Evolutionary conservation across 2,797 vertebrate genomes (phyloP), one percentile per base, ranked within the genome.

Genomic region (Heteromormyrus szaboi): DNA sequence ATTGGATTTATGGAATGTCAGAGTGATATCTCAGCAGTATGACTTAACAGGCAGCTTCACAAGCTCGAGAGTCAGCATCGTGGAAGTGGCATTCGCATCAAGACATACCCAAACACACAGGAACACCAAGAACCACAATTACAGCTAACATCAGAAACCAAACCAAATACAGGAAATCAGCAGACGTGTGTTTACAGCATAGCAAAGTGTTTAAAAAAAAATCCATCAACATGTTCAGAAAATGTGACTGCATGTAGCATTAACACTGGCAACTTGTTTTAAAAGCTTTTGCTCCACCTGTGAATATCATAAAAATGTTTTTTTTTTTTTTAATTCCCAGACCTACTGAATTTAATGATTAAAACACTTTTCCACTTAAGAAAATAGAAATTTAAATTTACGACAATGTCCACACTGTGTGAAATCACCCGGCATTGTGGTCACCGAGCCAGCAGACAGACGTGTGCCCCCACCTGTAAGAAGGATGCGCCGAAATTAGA

Each of bases 201-300:
- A 76, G 68, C 41, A n/a, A 79, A 44, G 72, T 8, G 17, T 37
- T 68, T 22, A 33, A 76, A 76, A 79, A 19, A 79, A 68, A 29
- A 68, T 68, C 62, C 29, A 68, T 2, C 29, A 37, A 37, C 29
- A 68, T 68, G 11, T 72, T 29, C 29, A 72, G 65, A 72, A 72
- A 72, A 37, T 14, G 11, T 17, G 65, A 72, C 29, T 0, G 2
- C 72, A 79, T 9, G 6, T n/a, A 41, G 19, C 37, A n/a, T 79
- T 46, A 79, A 79, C 72, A 79, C 72, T 79, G 72, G 17, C 3
- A 44, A 72, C 7, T 79, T 41, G 17, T 46, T 79, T 79, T 3
- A 79, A 79, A 79, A 79, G 72, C 72, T 9, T 79, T 79, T n/a
- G 41, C 37, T 79, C 72, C 72, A 79, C 72, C 72, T 79, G 72